Evolutionary conservation across 2,888 invertebrate genomes (phyloP).

Genomic region (Tanypteryx hageni): DNA sequence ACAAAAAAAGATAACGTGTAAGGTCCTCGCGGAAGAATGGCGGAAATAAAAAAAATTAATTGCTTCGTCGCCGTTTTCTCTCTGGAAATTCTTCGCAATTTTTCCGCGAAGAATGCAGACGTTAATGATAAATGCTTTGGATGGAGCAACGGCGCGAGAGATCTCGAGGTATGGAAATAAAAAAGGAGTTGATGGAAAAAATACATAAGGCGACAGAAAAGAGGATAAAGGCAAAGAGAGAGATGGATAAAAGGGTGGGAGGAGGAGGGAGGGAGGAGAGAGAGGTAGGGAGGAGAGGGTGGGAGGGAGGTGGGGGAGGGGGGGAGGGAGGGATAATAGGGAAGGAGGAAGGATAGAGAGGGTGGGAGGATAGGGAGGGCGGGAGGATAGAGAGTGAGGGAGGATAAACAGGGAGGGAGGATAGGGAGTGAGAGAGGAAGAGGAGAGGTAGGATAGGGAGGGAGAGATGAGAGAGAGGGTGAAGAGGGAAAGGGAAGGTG

Average conservation of each 20-base stretch:
- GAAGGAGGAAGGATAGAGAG: background rate
- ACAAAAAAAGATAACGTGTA: background rate
- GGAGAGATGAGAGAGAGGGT: background rate
- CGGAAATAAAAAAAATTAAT: background rate
- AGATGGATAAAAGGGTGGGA: background rate
- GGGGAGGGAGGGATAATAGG: conserved; percentile 42
- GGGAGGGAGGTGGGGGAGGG: background rate
- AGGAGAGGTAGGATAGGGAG: background rate
- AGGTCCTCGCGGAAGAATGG: background rate
- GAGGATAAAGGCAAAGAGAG: background rate
- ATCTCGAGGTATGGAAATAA: background rate
- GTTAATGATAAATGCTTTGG: conserved; percentile 25
- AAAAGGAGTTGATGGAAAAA: background rate
- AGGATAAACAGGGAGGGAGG: background rate
- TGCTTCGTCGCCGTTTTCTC: background rate
- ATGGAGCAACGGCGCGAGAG: background rate
- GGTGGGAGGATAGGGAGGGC: background rate
- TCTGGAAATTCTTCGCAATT: background rate
- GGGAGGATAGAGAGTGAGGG: background rate
- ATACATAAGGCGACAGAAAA: background rate
- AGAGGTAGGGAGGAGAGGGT: background rate
- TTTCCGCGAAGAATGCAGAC: background rate
- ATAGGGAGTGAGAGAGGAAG: background rate
- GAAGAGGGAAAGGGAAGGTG: no score
- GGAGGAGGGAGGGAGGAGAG: background rate